Percentiles rank a stretch among this genome's conserved stretches.
phyloP scores from a whole-genome alignment of 1,140 invertebrate genomes.

The Gryllus bimaculatus region DNA sequence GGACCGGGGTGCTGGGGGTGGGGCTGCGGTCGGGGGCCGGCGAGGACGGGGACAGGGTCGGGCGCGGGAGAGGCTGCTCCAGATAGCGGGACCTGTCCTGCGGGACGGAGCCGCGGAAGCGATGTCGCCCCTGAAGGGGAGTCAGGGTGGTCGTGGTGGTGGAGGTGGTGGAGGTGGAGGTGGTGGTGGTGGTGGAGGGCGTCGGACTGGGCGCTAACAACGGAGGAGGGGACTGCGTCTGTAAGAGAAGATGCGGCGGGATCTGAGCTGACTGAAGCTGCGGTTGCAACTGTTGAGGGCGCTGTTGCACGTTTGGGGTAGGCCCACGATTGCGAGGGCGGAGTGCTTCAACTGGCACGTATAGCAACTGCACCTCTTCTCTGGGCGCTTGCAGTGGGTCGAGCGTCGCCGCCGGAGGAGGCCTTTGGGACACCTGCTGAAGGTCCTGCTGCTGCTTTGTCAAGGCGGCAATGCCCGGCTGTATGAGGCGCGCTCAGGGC shows the following conservation, averaged over 20 bases:
- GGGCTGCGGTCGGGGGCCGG: not conserved
- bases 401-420: not conserved
- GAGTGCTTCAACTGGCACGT: slow-evolving; percentile 67
- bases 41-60: not conserved
- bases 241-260: not conserved
- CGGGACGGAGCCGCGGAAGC: not conserved
- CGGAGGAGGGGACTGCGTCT: slow-evolving; percentile 8
- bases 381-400: not conserved
- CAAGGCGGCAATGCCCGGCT: too few relatives aligned
- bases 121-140: not conserved
- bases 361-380: slow-evolving; percentile 65
- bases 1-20: slow-evolving; percentile 31
- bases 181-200: not conserved
- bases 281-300: slow-evolving; percentile 17
- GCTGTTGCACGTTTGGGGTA: slow-evolving; percentile 28
- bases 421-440: not conserved
- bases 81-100: not conserved
- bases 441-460: too few relatives aligned
- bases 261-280: not conserved
- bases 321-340: slow-evolving; percentile 27
- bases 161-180: not conserved
- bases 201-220: not conserved
- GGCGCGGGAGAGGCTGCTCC: not conserved
- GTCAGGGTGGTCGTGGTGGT: not conserved
- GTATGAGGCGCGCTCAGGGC: too few relatives aligned